These are phyloP conservation scores for Daboia siamensis DNA, from an alignment of 2,113 vertebrate species.

Conservation along the genomic window DNA sequence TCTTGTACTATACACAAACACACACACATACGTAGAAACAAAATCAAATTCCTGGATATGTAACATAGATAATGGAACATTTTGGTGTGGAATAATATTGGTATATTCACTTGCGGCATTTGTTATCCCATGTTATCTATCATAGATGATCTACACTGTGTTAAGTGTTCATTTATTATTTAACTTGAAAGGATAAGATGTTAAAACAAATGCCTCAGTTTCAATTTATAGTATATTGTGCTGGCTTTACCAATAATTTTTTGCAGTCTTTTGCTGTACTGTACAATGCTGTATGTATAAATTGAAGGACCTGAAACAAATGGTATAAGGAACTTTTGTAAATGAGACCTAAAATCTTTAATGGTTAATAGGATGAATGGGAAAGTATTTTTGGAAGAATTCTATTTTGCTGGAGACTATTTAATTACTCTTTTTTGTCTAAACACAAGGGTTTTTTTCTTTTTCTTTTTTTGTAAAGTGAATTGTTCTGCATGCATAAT, in stretches of 20 bases:
- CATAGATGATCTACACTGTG: slow-evolving; percentile 66
- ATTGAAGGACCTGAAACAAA: slow-evolving; percentile 82
- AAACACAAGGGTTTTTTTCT: slow-evolving; percentile 84
- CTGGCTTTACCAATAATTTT: slow-evolving; percentile 85
- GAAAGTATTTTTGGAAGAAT: slow-evolving; percentile 99
- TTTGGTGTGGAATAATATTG: slow-evolving; percentile 68
- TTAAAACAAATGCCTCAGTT: slow-evolving; percentile 77
- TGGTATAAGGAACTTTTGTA: slow-evolving; percentile 83
- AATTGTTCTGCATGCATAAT: slow-evolving; percentile 99
- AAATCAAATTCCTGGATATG: slow-evolving; percentile 60
- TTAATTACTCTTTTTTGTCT: slow-evolving; percentile 99
- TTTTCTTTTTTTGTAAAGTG: slow-evolving; percentile 91
- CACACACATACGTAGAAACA: slow-evolving; percentile 42
- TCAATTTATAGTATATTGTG: slow-evolving; percentile 81
- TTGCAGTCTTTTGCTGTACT: slow-evolving; percentile 83
- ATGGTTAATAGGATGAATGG: slow-evolving; percentile 94
- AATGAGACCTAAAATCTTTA: slow-evolving; percentile 83
- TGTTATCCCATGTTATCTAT: slow-evolving; percentile 59
- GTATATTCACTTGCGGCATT: slow-evolving; percentile 68
- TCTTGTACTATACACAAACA: slow-evolving; percentile 77
- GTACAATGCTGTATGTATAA: slow-evolving; percentile 85
- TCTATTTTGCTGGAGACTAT: slow-evolving; percentile 99
- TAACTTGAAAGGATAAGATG: slow-evolving; percentile 75
- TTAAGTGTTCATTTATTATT: slow-evolving; percentile 75
- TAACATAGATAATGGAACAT: slow-evolving; percentile 72